Evolutionary conservation across 2,888 invertebrate genomes (phyloP), one percentile per base, ranked within the genome.

Genomic region (Nomada fucata): DNA sequence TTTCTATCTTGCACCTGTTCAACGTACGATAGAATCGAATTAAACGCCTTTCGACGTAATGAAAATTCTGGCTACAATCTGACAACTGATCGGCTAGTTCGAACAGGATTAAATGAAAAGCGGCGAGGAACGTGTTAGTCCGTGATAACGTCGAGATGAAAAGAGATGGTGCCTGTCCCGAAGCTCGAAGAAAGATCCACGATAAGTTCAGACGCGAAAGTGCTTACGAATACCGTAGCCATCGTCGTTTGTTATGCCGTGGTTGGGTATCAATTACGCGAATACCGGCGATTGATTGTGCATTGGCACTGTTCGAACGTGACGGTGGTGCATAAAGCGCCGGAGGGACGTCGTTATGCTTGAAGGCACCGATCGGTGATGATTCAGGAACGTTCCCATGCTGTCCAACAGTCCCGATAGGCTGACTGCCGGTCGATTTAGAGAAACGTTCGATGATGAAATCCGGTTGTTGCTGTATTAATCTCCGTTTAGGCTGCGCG

Each of bases 371-470:
- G 65, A 85, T 80, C 76, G 78, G 83, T 81, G 83, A 87, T 90
- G 88, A 88, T 88, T 89, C 89, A 90, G 86, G 83, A 86, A 83
- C 83, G 83, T 91, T 90, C 89, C 88, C 90, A 90, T 91, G 89
- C 87, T 87, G 88, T 90, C 89, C 88, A 88, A 87, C 9, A 86
- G 82, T 85, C 76, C 77, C 70, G 53, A 76, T 61, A 69, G 60
- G 72, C 72, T 69, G 82, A 36, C 47, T 76, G 71, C 44, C 60
- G 59, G 55, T 44, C 53, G 59, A 36, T 59, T 70, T 60, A 44
- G 23, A 55, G 26, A 73, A 36, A 61, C 73, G 59, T 42, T 36
- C 50, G 42, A 79, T 55, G 70, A 83, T 83, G 76, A 76, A 79
- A 85, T 69, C 59, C 61, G 82, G 47, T 76, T 70, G 42, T 26